Base-by-base conservation (phyloP, 2,888 invertebrate genomes). In the Brachyptera risi region DNA sequence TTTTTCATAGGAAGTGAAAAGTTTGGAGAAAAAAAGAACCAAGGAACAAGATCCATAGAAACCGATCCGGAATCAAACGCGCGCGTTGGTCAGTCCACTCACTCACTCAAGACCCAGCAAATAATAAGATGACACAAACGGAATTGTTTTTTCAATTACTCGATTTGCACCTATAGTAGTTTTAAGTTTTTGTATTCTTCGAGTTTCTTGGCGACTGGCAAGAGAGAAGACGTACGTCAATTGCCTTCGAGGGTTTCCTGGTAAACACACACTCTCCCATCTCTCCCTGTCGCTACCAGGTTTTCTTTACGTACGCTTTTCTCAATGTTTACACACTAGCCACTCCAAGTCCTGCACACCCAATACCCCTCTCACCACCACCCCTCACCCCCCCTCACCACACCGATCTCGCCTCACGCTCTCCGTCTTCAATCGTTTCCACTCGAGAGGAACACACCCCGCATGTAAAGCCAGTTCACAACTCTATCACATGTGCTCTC, bases 91-190 rank as follows among this genome's bases (percentile, higher is more conserved):
- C 42, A 42, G 17, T 42, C 21, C 42, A 21, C 21, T 42, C 11
- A 15, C 42, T 19, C n/a, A n/a, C n/a, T n/a, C n/a, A n/a, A n/a
- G n/a, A n/a, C n/a, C n/a, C n/a, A n/a, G n/a, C 42, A 21, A n/a
- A 21, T 21, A n/a, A 7, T 19, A 42, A 19, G 21, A 42, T 21
- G 5, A 21, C 21, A 21, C 42, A 19, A 21, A 42, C 42, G 23
- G 47, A 24, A 54, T 37, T 54, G 35, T 35, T 35, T 54, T 54
- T 37, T 9, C 35, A n/a, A 35, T 47, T 17, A n/a, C 35, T 35
- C 23, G 54, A 54, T 54, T 54, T 54, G 54, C 54, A 54, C 54
- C 54, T 54, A 54, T 54, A 54, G 54, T 54, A 54, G 54, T 47
- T 24, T 24, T n/a, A n/a, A 47, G 24, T 47, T 24, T 42, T 23